Percentiles rank a stretch among this genome's conserved stretches.
phyloP scores from a whole-genome alignment of 35 echinoderm and acorn worm genomes.

The Nesometra sesokonis region DNA sequence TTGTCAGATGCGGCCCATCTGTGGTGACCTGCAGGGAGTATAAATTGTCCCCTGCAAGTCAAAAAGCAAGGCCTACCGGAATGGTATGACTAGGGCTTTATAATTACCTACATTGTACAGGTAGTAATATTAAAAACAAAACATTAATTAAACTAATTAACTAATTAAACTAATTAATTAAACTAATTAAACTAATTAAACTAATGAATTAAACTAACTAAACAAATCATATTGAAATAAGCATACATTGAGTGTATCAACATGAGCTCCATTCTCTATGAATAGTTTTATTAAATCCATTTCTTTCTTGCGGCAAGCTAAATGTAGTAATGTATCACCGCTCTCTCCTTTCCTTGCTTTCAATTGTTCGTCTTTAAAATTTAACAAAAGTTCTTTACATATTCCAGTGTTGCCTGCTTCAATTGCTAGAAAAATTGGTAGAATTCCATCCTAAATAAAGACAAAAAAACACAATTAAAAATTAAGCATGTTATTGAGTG shows the following conservation, averaged over 20 bases:
- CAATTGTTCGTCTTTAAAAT: conserved; percentile 75
- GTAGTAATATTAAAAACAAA: too few species aligned
- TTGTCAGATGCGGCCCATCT: too few species aligned
- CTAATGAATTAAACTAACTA: too few species aligned
- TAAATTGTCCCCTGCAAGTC: too few species aligned
- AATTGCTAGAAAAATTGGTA: conserved; percentile 68
- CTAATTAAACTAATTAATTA: too few species aligned
- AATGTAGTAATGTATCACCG: conserved; percentile 72
- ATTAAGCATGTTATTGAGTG: too few species aligned
- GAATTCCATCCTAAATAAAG: conserved; percentile 63
- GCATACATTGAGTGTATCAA: conserved; percentile 82
- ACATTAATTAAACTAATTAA: too few species aligned
- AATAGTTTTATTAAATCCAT: conserved; percentile 65
- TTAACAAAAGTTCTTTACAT: conserved; percentile 53
- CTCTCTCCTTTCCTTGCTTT: conserved; percentile 20
- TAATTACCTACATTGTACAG: neutral
- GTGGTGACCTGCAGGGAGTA: too few species aligned
- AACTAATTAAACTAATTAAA: too few species aligned
- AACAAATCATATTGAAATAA: neutral
- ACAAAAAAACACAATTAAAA: neutral
- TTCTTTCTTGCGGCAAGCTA: conserved; percentile 75
- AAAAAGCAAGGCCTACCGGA: too few species aligned
- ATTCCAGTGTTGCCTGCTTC: conserved; percentile 69
- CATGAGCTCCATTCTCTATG: conserved; percentile 57
- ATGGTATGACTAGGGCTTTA: too few species aligned